A percentile compares a stretch with the other conserved stretches of the same genome.
Evolutionary conservation across 2,113 vertebrate species (phyloP).

Genomic region (Phoenicopterus ruber): DNA sequence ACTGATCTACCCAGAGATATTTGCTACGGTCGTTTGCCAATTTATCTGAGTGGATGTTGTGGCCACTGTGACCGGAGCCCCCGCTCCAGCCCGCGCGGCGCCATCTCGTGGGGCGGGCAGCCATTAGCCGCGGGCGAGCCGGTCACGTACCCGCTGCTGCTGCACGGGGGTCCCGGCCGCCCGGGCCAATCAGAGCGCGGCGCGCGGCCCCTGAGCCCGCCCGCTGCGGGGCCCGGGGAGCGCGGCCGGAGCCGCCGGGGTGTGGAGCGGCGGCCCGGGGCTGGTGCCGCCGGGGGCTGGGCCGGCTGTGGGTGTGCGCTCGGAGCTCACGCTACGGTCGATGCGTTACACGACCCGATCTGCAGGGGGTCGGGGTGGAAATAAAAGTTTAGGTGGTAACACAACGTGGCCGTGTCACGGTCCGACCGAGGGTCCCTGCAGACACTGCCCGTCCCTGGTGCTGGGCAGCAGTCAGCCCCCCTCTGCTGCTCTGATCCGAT

Average conservation of each 20-base stretch:
- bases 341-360: accelerated
- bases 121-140: accelerated
- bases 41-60: background rate
- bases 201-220: too few species aligned
- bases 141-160: background rate
- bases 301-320: accelerated
- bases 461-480: too few species aligned
- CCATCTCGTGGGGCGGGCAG: accelerated
- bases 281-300: too few species aligned
- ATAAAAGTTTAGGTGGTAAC: too few species aligned
- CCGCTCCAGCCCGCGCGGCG: accelerated
- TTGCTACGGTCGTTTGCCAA: accelerated
- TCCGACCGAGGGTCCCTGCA: background rate
- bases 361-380: accelerated
- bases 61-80: accelerated
- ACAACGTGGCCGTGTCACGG: accelerated
- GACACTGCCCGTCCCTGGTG: accelerated
- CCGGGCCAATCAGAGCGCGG: background rate
- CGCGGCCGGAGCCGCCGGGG: too few species aligned
- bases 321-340: accelerated
- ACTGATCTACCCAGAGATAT: background rate
- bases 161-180: too few species aligned
- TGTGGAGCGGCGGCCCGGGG: too few species aligned
- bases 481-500: background rate
- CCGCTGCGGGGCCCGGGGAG: accelerated